A percentile compares a stretch with the other conserved stretches of the same genome.
Conservation (phyloP, 2,888 invertebrate species). For the Xiphydria camelus region DNA sequence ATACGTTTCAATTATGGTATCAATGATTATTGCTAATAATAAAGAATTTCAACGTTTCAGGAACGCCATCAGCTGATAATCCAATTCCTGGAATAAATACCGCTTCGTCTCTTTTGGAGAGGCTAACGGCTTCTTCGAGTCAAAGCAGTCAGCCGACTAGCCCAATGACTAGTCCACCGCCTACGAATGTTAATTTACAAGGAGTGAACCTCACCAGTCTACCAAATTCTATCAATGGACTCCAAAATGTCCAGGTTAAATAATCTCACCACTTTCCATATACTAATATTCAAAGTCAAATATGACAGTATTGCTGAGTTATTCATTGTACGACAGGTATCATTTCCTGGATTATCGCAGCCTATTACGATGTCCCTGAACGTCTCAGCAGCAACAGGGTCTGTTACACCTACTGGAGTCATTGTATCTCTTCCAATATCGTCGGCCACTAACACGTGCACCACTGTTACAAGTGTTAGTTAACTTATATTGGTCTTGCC, state of each 20-base stretch:
- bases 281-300: not conserved
- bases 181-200: conserved; percentile 65
- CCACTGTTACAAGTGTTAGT: conserved; percentile 56
- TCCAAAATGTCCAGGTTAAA: conserved; percentile 75
- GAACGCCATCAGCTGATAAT: conserved; percentile 65
- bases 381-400: conserved; percentile 67
- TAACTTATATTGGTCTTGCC: conserved; percentile 25
- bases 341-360: conserved; percentile 83
- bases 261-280: not conserved
- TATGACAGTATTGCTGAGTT: not conserved
- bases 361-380: conserved; percentile 80
- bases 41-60: conserved; percentile 35
- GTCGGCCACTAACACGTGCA: conserved; percentile 55
- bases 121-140: conserved; percentile 59
- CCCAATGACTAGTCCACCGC: conserved; percentile 65
- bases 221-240: conserved; percentile 67
- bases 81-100: conserved; percentile 62
- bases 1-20: not conserved
- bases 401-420: conserved; percentile 62
- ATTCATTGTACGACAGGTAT: no score
- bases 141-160: conserved; percentile 57
- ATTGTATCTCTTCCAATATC: conserved; percentile 70
- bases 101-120: conserved; percentile 61
- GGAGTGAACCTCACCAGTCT: conserved; percentile 74
- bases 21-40: no score